These are phyloP conservation scores for Phasianus colchicus DNA, from an alignment of 2,113 vertebrate species.

Conservation along the genomic window DNA sequence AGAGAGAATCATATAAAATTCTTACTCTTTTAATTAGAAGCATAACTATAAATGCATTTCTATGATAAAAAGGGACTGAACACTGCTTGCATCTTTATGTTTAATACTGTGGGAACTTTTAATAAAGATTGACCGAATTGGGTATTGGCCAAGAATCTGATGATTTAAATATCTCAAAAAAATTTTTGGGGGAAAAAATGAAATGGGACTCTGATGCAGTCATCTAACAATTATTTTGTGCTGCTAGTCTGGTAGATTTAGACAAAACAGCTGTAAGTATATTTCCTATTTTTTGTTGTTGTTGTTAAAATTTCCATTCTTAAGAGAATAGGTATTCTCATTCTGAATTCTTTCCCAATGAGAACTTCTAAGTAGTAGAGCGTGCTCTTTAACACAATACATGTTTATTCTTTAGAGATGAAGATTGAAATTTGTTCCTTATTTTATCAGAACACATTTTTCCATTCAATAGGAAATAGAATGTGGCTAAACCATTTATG, in stretches of 20 bases:
- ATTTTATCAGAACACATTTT: neutral
- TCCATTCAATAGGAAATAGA: neutral
- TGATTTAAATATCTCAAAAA: neutral
- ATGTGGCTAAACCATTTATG: neutral
- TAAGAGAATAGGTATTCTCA: neutral
- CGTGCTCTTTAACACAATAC: neutral
- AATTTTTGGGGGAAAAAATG: neutral
- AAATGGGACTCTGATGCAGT: neutral
- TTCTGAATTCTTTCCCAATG: neutral
- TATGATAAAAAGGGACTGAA: neutral
- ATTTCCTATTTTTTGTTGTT: fast-evolving
- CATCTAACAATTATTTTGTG: neutral
- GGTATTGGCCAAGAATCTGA: neutral
- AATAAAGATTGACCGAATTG: neutral
- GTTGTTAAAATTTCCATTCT: neutral
- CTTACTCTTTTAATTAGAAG: neutral
- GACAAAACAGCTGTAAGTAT: neutral
- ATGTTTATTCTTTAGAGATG: neutral
- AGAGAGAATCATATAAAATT: neutral
- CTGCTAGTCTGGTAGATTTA: neutral
- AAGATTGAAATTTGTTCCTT: neutral
- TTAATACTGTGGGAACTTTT: neutral
- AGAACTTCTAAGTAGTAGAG: neutral
- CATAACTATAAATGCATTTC: neutral
- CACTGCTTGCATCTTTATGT: neutral